Conservation (phyloP, 2,888 invertebrate genomes). For the Mesoligia furuncula region DNA sequence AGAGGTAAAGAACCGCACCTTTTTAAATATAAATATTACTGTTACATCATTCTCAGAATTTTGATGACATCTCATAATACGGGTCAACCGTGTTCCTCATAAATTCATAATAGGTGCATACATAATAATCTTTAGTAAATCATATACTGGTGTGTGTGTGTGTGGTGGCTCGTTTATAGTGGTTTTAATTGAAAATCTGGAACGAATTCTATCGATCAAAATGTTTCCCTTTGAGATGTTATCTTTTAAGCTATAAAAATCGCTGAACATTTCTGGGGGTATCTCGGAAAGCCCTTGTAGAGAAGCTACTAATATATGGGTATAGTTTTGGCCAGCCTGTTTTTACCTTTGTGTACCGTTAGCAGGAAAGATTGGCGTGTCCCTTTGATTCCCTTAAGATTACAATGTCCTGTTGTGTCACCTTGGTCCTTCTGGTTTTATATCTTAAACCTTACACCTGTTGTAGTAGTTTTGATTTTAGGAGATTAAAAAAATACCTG, state of each 20-base stretch:
- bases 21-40: constrained; percentile 20
- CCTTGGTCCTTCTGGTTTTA: background rate
- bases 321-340: background rate
- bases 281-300: too few relatives aligned
- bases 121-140: background rate
- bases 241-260: too few relatives aligned
- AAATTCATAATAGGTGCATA: background rate
- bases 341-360: background rate
- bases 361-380: background rate
- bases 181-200: background rate
- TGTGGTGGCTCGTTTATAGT: background rate
- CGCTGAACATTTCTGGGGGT: background rate
- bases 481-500: background rate
- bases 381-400: background rate
- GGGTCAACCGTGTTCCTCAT: constrained; percentile 15
- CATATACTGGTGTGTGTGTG: too few relatives aligned
- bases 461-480: background rate
- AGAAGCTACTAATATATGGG: background rate
- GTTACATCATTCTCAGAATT: constrained; percentile 19
- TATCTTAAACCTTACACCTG: background rate
- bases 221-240: background rate
- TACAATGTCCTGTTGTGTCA: background rate
- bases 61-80: constrained; percentile 17
- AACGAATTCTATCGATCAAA: too few relatives aligned
- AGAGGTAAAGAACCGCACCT: constrained; percentile 59